Base-by-base conservation (phyloP, 2,113 vertebrate genomes). In the Lagopus muta region DNA sequence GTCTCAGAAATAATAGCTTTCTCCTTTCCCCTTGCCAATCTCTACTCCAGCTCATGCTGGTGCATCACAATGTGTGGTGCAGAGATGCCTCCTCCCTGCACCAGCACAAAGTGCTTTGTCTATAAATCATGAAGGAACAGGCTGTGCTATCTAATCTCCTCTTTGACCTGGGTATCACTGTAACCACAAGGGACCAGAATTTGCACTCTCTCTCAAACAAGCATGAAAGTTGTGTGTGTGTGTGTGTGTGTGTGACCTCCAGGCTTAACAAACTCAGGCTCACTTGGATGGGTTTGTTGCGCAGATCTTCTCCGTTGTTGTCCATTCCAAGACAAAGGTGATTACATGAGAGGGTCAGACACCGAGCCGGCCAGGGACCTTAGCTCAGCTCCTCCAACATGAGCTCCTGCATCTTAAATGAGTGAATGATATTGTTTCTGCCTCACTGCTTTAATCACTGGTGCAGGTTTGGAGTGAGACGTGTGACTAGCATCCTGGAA, bases 1-100 rank as follows among this genome's bases (percentile, higher is more conserved):
- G 32, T 88, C 78, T 95, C 48, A 82, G 72, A 90, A 88, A 69
- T 95, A 94, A 94, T 89, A 89, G 89, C 87, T 83, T 92, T 89
- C 48, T 94, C 27, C 85, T 84, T 89, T 93, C 30, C 21, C n/a
- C 40, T 95, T 93, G 91, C 91, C 92, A 87, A 16, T 88, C 87
- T 85, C 38, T 21, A 36, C 64, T 47, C 50, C 2, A 6, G 64
- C 55, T 93, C 2, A 0, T 70, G 84, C 80, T 21, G 12, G 36
- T 78, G 87, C 88, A 95, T 96, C 75, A 30, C 86, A 94, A 89
- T 92, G 71, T 15, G 10, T 0, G 10, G 78, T 43, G 72, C 64
- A 79, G 91, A 86, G 72, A 74, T 60, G 25, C 22, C 27, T 91
- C 79, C 50, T 60, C 1, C 0, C 50, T 69, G 65, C 21, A 15